phyloP scores from a whole-genome alignment of 1,140 invertebrate species.

The Coenobita brevimanus region DNA sequence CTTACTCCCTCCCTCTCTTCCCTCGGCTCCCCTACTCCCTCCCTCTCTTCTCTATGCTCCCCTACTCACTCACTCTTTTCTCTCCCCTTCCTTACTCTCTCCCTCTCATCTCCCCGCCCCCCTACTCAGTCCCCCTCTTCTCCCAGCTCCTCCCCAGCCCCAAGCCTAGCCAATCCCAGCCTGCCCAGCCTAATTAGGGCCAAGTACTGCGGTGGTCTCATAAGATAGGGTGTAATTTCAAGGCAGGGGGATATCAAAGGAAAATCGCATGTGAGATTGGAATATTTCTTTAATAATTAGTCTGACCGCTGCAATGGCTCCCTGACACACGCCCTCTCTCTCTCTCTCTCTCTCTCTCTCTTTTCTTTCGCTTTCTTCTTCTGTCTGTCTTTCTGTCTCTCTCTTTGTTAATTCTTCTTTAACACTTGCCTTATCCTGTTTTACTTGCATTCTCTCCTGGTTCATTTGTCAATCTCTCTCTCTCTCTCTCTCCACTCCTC shows the following conservation, averaged over 20 bases:
- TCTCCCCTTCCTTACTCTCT: not conserved
- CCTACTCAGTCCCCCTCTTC: not conserved
- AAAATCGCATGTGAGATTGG: conserved; percentile 35
- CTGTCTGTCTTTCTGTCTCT: not conserved
- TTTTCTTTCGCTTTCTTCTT: not conserved
- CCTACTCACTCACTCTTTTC: not conserved
- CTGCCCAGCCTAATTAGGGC: conserved; percentile 28
- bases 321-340: not conserved
- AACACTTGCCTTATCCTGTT: too few species aligned
- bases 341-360: not conserved
- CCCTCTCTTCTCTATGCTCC: not conserved
- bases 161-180: conserved; percentile 16
- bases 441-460: not conserved
- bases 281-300: conserved; percentile 50
- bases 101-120: too few species aligned
- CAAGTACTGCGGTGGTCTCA: conserved; percentile 40
- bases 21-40: not conserved
- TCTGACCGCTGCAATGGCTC: not conserved
- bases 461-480: not conserved
- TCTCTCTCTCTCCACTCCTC: not conserved
- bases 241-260: conserved; percentile 46
- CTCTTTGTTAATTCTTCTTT: not conserved
- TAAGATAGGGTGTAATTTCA: conserved; percentile 33
- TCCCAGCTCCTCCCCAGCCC: not conserved
- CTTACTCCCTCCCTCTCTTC: not conserved